Conservation (phyloP, 2,888 invertebrate species). For the Plusia festucae region DNA sequence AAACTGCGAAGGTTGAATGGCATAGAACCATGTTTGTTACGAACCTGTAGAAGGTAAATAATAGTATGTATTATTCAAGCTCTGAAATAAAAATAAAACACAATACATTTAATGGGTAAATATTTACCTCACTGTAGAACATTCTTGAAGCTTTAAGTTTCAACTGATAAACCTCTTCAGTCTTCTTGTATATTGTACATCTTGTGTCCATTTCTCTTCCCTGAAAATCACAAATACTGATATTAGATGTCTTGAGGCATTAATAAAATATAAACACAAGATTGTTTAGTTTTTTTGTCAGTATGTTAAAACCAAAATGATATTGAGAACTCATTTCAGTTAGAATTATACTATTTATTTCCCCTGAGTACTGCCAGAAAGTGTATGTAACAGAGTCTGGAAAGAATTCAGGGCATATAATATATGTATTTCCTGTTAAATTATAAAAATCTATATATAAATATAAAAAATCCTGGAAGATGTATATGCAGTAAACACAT, state of each 20-base stretch:
- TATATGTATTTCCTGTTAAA: too few relatives aligned
- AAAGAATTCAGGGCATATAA: conserved; percentile 79
- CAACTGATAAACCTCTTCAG: conserved; percentile 98
- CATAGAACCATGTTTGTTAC: conserved; percentile 98
- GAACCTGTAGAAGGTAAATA: conserved; percentile 85
- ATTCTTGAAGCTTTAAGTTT: conserved; percentile 99
- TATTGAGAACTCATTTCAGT: conserved; percentile 61
- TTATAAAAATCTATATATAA: too few relatives aligned
- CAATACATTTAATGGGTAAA: not conserved
- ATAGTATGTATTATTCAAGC: not conserved
- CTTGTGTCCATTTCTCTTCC: conserved; percentile 98
- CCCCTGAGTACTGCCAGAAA: conserved; percentile 78
- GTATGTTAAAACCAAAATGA: conserved; percentile 70
- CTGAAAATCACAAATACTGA: conserved; percentile 73
- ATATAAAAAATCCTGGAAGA: too few relatives aligned
- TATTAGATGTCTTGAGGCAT: not conserved
- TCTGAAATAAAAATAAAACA: not conserved
- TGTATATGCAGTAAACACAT: too few relatives aligned
- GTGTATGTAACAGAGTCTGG: conserved; percentile 63
- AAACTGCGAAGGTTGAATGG: conserved; percentile 98
- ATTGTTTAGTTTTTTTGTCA: conserved; percentile 56
- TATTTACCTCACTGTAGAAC: conserved; percentile 94
- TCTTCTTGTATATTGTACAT: conserved; percentile 99
- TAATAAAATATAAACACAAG: not conserved
- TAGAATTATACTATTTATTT: conserved; percentile 68